phyloP scores from a whole-genome alignment of 2,888 invertebrate species.

The Lordiphosa fenestrarum region DNA sequence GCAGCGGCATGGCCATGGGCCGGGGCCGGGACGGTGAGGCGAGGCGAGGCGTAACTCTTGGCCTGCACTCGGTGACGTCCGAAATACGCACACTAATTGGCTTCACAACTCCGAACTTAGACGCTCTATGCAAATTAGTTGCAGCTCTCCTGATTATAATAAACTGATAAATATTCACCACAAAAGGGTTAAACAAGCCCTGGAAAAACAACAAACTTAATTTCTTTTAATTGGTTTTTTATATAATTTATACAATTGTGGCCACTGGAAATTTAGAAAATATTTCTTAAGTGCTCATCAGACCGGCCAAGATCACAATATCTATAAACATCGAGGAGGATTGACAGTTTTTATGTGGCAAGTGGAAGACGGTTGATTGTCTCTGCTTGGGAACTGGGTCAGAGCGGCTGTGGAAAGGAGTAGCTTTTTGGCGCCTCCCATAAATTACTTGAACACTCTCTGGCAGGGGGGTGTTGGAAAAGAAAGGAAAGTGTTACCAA shows the following conservation, averaged over 20 bases:
- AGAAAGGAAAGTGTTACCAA: no score
- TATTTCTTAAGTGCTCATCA: constrained; percentile 2
- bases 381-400: no score
- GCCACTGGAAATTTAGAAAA: constrained; percentile 4
- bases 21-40: no score
- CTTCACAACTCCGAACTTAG: constrained; percentile 47
- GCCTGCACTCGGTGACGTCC: constrained; percentile 27
- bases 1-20: constrained; percentile 6
- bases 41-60: constrained; percentile 31
- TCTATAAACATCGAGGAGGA: constrained; percentile 3
- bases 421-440: no score
- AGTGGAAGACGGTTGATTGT: background rate
- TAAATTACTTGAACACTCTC: no score
- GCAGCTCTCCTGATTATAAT: constrained; percentile 15
- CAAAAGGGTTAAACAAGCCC: constrained; percentile 22
- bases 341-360: constrained; percentile 10
- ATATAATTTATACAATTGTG: background rate
- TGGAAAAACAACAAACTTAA: constrained; percentile 27
- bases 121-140: constrained; percentile 49
- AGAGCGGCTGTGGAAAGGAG: no score
- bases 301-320: constrained; percentile 4
- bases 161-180: constrained; percentile 17
- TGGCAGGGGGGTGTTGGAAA: no score
- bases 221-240: constrained; percentile 35
- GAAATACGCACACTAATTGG: constrained; percentile 62